Percentiles rank a stretch among this genome's conserved stretches.
Evolutionary conservation across 2,113 vertebrate species (phyloP).

Genomic region (Rynchops niger): DNA sequence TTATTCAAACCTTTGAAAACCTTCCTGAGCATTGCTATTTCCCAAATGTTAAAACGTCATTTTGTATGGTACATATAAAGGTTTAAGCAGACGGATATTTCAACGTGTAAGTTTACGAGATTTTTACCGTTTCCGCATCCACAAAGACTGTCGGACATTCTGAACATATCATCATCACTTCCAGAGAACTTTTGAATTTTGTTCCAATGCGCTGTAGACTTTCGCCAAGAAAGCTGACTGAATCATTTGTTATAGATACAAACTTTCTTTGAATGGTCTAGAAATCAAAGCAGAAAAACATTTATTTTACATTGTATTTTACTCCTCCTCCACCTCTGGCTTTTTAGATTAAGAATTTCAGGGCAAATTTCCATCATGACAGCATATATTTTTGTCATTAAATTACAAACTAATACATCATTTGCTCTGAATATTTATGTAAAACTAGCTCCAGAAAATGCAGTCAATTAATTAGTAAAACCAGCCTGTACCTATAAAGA

Average conservation of each 20-base stretch:
- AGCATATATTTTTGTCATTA: neutral
- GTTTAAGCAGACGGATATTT: neutral
- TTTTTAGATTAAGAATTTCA: neutral
- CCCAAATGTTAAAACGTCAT: neutral
- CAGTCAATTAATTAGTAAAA: neutral
- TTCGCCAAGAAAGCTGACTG: slow-evolving; percentile 88
- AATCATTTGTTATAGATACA: slow-evolving; percentile 87
- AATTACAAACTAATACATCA: neutral
- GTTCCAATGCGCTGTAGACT: slow-evolving; percentile 92
- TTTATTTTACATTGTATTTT: neutral
- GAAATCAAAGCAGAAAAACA: neutral
- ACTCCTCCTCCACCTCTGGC: neutral
- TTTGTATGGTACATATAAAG: neutral
- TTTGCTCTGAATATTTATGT: neutral
- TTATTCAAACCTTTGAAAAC: neutral
- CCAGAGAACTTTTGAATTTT: slow-evolving; percentile 92
- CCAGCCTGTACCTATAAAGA: neutral
- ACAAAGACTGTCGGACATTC: slow-evolving; percentile 95
- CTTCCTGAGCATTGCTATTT: neutral
- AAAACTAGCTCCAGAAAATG: neutral
- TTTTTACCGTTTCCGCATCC: slow-evolving; percentile 95
- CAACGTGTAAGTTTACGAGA: fast-evolving
- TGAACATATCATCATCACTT: slow-evolving; percentile 91
- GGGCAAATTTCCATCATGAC: neutral
- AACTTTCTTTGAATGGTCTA: slow-evolving; percentile 93